Evolutionary conservation across 2,797 vertebrate species (phyloP), one percentile per base, ranked within the genome.

Genomic region (Liasis olivaceus): DNA sequence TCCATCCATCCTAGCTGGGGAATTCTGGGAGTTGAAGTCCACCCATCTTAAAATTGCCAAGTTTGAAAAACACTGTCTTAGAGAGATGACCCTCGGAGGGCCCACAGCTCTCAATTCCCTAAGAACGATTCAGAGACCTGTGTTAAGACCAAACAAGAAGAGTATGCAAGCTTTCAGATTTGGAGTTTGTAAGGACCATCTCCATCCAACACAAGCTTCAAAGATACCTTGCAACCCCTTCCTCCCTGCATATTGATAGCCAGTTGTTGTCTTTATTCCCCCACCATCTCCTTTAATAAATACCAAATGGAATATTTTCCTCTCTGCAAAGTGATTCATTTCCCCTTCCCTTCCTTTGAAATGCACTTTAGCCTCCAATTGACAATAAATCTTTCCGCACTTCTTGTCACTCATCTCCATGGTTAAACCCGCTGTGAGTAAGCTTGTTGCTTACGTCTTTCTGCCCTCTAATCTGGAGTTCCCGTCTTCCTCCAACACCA

Each of bases 291-390:
- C 94, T 95, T 94, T 93, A 95, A 92, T 94, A 96, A 96, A 95
- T 93, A 96, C 90, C 92, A 54, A 94, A 91, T 3, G 0, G 93
- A 94, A 95, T 93, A 95, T 95, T 96, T 96, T 95, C 95, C 94
- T 94, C 92, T 72, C 87, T 64, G 36, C 62, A 54, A 92, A 92
- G 64, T 96, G 96, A 97, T 93, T 96, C 96, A 96, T 94, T 96
- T 96, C 96, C 96, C 93, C 94, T 96, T 96, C 93, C 24, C 12
- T 88, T 0, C 0, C 94, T 94, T 94, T 8, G 22, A 94, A 94
- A 93, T 88, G 69, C 85, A 93, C 92, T 92, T 91, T 54, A 96
- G 94, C 89, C 85, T 92, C 2, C 90, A 60, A 3, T 17, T 93
- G 94, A 91, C 95, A 93, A 90, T 72, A 94, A 94, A 87, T 77